Evolutionary conservation across 2,113 vertebrate genomes (phyloP).

Genomic region (Oreochromis niloticus): DNA sequence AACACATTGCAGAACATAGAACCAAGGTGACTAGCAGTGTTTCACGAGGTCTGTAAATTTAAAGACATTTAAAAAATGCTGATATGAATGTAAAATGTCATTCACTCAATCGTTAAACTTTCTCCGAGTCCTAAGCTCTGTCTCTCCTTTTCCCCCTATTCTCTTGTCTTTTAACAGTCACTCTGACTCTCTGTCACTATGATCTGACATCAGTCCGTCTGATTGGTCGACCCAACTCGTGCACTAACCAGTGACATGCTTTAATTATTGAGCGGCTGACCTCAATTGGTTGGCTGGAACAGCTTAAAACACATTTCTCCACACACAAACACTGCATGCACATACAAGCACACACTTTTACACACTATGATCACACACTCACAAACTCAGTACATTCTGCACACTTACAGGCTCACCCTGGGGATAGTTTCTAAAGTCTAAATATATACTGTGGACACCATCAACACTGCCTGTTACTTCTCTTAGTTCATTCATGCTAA

Average conservation of each 20-base stretch:
- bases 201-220: slow-evolving; percentile 31
- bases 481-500: slow-evolving; percentile 34
- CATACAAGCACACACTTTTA: slow-evolving; percentile 6
- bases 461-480: slow-evolving; percentile 23
- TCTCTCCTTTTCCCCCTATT: background rate
- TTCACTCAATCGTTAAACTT: background rate
- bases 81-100: background rate
- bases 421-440: slow-evolving; percentile 50
- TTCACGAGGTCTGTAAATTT: background rate
- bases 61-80: background rate
- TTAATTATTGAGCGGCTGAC: slow-evolving; percentile 73
- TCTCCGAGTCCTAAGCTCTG: background rate
- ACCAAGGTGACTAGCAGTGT: background rate
- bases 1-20: background rate
- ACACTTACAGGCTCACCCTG: slow-evolving; percentile 45
- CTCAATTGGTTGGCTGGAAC: slow-evolving; percentile 65
- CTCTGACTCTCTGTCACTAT: slow-evolving; percentile 11
- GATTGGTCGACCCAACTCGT: slow-evolving; percentile 46
- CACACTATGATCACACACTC: slow-evolving; percentile 14
- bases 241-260: slow-evolving; percentile 66
- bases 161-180: background rate
- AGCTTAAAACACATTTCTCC: slow-evolving; percentile 42
- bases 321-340: background rate
- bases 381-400: slow-evolving; percentile 18
- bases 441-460: slow-evolving; percentile 50